These are phyloP conservation scores for Cyrtodaria siliqua DNA, from an alignment of 2,888 invertebrate genomes.

Conservation along the genomic window DNA sequence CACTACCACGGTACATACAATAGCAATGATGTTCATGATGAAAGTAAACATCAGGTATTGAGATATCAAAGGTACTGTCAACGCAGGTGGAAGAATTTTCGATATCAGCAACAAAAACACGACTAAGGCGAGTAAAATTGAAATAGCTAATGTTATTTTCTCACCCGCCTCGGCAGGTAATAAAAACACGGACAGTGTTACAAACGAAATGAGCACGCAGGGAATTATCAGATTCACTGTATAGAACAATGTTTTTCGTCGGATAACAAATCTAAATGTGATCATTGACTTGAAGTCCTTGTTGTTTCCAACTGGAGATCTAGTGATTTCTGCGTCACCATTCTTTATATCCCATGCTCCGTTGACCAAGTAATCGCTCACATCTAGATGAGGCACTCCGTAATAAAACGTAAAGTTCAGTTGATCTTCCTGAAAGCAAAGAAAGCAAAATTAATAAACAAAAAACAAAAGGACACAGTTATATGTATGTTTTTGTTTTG, in stretches of 20 bases:
- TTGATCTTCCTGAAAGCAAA: constrained; percentile 63
- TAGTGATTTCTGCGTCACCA: constrained; percentile 71
- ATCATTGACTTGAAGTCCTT: constrained; percentile 87
- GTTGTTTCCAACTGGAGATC: constrained; percentile 47
- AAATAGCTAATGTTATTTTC: constrained; percentile 94
- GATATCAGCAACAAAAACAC: constrained; percentile 99
- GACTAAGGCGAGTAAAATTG: constrained; percentile 99
- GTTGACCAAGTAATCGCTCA: constrained; percentile 82
- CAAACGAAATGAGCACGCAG: constrained; percentile 98
- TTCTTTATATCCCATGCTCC: constrained; percentile 84
- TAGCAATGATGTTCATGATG: constrained; percentile 99
- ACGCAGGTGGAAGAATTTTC: constrained; percentile 98
- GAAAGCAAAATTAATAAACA: too few relatives aligned
- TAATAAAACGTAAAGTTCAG: constrained; percentile 74
- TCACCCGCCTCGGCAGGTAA: constrained; percentile 99
- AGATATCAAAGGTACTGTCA: constrained; percentile 98
- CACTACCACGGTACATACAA: constrained; percentile 98
- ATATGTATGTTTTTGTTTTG: too few relatives aligned
- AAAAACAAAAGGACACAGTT: too few relatives aligned
- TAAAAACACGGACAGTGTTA: constrained; percentile 98
- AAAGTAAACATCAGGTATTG: constrained; percentile 99
- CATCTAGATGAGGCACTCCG: constrained; percentile 72
- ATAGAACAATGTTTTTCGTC: constrained; percentile 99
- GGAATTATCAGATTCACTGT: constrained; percentile 99
- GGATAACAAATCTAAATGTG: constrained; percentile 97